phyloP scores from a whole-genome alignment of 2,113 vertebrate genomes.

The Plecotus auritus region DNA sequence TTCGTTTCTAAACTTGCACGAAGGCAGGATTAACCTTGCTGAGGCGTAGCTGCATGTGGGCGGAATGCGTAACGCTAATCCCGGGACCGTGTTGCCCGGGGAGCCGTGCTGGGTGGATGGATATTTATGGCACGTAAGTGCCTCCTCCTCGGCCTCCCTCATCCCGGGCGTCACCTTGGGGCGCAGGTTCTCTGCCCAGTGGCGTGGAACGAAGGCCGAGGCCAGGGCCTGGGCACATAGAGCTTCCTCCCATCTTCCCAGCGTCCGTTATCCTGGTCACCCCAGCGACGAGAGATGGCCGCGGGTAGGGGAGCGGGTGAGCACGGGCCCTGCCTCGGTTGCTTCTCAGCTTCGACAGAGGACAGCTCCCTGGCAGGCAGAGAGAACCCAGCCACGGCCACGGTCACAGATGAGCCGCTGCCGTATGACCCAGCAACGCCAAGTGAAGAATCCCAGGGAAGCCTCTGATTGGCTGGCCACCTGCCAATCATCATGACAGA shows the following conservation, averaged over 20 bases:
- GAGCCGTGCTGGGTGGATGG: conserved; percentile 1
- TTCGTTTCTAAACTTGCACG: conserved; percentile 56
- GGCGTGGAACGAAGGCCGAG: rapidly evolving
- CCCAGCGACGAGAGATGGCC: not conserved
- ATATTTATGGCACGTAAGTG: conserved; percentile 42
- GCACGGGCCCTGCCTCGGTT: not conserved
- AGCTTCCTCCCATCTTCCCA: rapidly evolving
- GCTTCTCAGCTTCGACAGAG: not conserved
- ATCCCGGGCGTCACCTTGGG: not conserved
- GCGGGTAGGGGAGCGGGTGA: rapidly evolving
- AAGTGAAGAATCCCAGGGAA: not conserved
- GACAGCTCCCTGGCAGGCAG: not conserved
- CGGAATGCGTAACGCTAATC: conserved; percentile 12
- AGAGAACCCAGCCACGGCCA: not conserved
- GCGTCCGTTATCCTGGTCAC: not conserved
- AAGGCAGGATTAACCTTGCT: conserved; percentile 73
- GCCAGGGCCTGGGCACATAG: rapidly evolving
- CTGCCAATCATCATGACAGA: not conserved
- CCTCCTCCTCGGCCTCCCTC: rapidly evolving
- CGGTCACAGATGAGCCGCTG: rapidly evolving
- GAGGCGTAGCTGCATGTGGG: conserved; percentile 21
- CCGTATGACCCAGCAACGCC: not conserved
- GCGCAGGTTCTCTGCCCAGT: not conserved
- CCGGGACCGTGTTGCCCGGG: not conserved
- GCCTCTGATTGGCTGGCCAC: not conserved